Base-by-base conservation (phyloP, 2,113 vertebrate species). In the Archocentrus centrarchus region DNA sequence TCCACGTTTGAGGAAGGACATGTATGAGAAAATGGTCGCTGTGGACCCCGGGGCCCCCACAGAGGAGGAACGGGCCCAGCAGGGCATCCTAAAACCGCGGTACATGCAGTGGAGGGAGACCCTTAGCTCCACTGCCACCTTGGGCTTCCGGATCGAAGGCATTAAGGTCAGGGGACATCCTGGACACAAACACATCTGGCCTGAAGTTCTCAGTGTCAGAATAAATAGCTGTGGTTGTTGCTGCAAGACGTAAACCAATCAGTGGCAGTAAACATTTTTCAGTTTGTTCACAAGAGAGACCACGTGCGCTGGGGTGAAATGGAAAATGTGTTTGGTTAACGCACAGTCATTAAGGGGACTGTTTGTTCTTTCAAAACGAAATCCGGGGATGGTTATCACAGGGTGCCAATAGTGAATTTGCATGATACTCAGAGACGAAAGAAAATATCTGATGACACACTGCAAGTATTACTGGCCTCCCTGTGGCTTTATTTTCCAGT, bases 81-180 rank as follows among this genome's bases (percentile, higher is more conserved):
- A 95, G 24, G 97, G 96, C 0, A 85, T 98, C 60, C 95, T 97
- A 64, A 98, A 98, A 86, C 97, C 97, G 3, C 95, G 97, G 79
- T 98, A 98, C 94, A 98, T 98, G 97, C 97, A 98, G 89, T 98
- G 97, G 97, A 93, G 97, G 64, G 97, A 98, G 92, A 97, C 97
- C 0, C 93, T 97, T 60, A 98, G 97, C 93, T 98, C 97, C 2
- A 98, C 97, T 0, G 96, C 97, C 62, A 97, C 97, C 0, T 84
- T 98, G 14, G 97, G 97, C 75, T 98, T 98, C 94, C 96, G 97
- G 60, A 97, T 98, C 0, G 97, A 98, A 83, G 97, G 97, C 88
- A 96, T 98, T 88, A 98, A 97, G 97, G 97, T 98, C 77, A 93
- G 96, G 24, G 18, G 18, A 35, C 73, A 2, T 59, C 37, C 81